Evolutionary conservation across 2,113 vertebrate species (phyloP), one percentile per base, ranked within the genome.

Genomic region (Alligator mississippiensis): DNA sequence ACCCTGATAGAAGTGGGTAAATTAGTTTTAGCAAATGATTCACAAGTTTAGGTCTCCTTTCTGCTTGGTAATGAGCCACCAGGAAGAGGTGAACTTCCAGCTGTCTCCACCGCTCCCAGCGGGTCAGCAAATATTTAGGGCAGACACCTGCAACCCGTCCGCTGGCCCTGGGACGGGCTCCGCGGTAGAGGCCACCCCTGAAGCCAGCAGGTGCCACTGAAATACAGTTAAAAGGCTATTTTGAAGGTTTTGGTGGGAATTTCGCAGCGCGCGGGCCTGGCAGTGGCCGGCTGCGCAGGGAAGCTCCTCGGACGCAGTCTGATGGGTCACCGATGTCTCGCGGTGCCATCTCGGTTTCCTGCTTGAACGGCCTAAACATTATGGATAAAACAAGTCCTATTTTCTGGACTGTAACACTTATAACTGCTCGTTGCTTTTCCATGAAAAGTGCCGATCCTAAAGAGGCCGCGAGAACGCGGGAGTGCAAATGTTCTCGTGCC

Each of bases 401-500:
- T 47, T 47, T 47, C 70, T 24, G 34, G 5, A 11, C 4, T 72
- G 21, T 12, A 16, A 0, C 22, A n/a, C 3, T 16, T 34, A 34
- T 58, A 13, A 34, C 34, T 38, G 16, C 19, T 77, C 75, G 2
- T 25, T 27, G 28, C 25, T 19, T 77, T 57, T 28, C 54, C 24
- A 17, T 54, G 15, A 55, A 12, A 28, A 30, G 8, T 1, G 19
- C 72, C 2, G 1, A 2, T 24, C 25, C 77, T 22, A 5, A 11
- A 75, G 55, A 22, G 68, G 62, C 47, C 63, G 18, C 77, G 68
- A 3, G 3, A 24, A 21, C 15, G 0, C 5, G 6, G 58, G 28
- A 66, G 15, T 0, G 7, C 1, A 1, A 0, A 2, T 1, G 7
- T 47, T 47, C 47, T 47, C 7, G 47, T 3, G 24, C 5, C 88